These are phyloP conservation scores for Dendrophyllia cribrosa DNA, from an alignment of 64 coral and sea anemone species.

Conservation along the genomic window DNA sequence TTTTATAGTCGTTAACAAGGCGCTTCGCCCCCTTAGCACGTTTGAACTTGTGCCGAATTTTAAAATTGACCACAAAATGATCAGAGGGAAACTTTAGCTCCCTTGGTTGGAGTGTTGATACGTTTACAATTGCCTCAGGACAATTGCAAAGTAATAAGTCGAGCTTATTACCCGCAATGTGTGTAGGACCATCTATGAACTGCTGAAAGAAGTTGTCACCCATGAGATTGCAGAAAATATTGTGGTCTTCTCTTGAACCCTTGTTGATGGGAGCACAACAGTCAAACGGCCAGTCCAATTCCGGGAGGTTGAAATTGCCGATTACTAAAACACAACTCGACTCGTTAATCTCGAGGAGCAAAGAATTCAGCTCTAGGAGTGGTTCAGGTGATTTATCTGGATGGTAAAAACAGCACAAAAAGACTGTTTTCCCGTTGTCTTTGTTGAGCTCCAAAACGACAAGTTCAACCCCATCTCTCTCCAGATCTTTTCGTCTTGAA, in stretches of 20 bases:
- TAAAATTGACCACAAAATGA: slow-evolving; percentile 33
- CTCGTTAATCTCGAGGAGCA: not conserved
- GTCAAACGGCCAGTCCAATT: not conserved
- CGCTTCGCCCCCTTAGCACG: not conserved
- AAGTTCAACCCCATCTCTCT: slow-evolving; percentile 7
- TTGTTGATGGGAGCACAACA: not conserved
- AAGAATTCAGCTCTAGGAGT: slow-evolving; percentile 28
- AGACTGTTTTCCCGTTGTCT: slow-evolving; percentile 13
- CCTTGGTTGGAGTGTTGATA: not conserved
- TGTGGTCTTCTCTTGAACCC: not conserved
- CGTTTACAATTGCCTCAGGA: slow-evolving; percentile 11
- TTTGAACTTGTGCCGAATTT: slow-evolving; percentile 12
- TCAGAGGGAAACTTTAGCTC: slow-evolving; percentile 5
- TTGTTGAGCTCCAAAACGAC: slow-evolving; percentile 14
- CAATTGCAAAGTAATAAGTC: slow-evolving; percentile 41
- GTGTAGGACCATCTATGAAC: slow-evolving; percentile 25
- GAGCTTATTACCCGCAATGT: slow-evolving; percentile 50
- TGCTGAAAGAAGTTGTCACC: slow-evolving; percentile 56
- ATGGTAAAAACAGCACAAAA: slow-evolving; percentile 52
- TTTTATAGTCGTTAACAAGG: slow-evolving; percentile 39
- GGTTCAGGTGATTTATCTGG: slow-evolving; percentile 40
- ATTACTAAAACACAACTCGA: slow-evolving; percentile 10
- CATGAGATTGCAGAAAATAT: slow-evolving; percentile 52
- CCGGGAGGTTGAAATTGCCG: slow-evolving; percentile 49
- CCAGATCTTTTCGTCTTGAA: slow-evolving; percentile 5